Conservation (phyloP, 2,888 invertebrate species). For the Odiellus spinosus region DNA sequence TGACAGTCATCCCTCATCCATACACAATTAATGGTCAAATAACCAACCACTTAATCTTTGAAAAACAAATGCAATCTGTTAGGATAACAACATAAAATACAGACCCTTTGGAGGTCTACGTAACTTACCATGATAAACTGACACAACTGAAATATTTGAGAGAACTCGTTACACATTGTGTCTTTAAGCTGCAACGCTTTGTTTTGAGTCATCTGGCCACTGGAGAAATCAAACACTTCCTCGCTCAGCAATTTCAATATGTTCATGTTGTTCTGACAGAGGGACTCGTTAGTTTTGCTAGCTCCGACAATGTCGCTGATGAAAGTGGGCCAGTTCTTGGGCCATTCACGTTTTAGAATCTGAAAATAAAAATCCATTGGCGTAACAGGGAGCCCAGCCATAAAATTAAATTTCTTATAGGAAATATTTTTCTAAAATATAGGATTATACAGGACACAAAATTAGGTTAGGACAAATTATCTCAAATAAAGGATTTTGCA, state of each 20-base stretch:
- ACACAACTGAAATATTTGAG: conserved; percentile 93
- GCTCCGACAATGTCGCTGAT: conserved; percentile 98
- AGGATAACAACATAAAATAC: background rate
- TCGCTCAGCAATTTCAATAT: conserved; percentile 90
- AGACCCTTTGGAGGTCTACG: background rate
- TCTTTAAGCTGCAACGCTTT: conserved; percentile 99
- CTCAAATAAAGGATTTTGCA: no score
- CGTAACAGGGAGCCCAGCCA: background rate
- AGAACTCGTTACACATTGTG: conserved; percentile 98
- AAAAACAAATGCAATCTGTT: background rate
- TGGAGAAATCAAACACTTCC: conserved; percentile 97
- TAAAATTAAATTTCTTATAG: background rate
- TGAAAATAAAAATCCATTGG: conserved; percentile 27
- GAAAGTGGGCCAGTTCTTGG: conserved; percentile 98
- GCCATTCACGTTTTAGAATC: conserved; percentile 98
- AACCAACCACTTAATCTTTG: no score
- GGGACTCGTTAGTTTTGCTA: conserved; percentile 93
- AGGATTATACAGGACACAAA: no score
- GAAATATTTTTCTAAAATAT: conserved; percentile 1
- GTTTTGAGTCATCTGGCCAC: conserved; percentile 94
- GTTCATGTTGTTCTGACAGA: conserved; percentile 99
- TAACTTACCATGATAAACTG: conserved; percentile 68
- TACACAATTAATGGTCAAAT: no score
- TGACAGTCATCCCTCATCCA: conserved; percentile 1
- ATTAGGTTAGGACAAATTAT: no score